phyloP scores from a whole-genome alignment of 1,140 invertebrate species.

The Ptiloglossa arizonensis region DNA sequence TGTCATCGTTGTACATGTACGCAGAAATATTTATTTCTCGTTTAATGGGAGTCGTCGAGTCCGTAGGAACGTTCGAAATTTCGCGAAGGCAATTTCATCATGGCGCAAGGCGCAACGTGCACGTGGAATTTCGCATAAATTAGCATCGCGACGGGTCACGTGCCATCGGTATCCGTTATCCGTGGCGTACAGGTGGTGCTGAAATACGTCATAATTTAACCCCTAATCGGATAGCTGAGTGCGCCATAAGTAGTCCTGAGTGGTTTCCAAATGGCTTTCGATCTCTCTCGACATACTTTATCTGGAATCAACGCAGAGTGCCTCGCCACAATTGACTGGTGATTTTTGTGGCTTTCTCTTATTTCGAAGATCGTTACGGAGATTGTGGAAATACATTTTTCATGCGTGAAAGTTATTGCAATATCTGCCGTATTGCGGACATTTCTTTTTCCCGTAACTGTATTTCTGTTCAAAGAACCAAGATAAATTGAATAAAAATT shows the following conservation, averaged over 20 bases:
- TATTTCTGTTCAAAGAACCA: too few species aligned
- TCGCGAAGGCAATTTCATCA: neutral
- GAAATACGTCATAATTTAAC: constrained; percentile 65
- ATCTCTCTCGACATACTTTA: constrained; percentile 54
- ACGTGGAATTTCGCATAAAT: constrained; percentile 57
- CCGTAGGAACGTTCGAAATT: constrained; percentile 13
- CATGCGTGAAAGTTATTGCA: too few species aligned
- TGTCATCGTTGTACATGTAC: too few species aligned
- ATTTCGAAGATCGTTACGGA: neutral
- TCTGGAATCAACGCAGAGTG: constrained; percentile 38
- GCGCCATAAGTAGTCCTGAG: constrained; percentile 53
- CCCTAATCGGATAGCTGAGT: constrained; percentile 59
- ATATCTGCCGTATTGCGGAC: neutral
- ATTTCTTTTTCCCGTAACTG: neutral
- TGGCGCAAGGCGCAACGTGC: constrained; percentile 43
- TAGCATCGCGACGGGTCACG: constrained; percentile 45
- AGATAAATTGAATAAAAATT: too few species aligned
- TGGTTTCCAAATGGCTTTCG: constrained; percentile 55
- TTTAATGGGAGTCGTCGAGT: neutral
- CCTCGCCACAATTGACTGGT: neutral
- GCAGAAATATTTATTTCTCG: constrained; percentile 16
- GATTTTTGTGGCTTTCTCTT: neutral
- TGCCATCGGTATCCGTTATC: constrained; percentile 59
- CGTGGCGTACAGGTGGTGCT: constrained; percentile 48
- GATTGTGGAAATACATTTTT: constrained; percentile 1